Evolutionary conservation across 2,113 vertebrate species (phyloP), one percentile per base, ranked within the genome.

Genomic region (Caranx melampygus): DNA sequence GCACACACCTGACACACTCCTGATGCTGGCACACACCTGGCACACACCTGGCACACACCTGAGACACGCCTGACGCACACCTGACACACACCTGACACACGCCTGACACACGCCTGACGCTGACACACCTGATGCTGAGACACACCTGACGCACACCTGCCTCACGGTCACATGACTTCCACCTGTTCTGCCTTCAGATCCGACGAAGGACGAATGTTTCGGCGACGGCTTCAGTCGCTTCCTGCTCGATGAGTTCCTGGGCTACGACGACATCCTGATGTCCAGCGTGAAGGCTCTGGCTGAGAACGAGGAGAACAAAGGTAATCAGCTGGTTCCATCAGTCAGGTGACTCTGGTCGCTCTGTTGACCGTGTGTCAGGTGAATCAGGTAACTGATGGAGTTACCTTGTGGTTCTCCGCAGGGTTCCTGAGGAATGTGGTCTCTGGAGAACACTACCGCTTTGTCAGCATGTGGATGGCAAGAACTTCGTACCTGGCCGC

Each of bases 401-500:
- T 60, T 3, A 6, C 15, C n/a, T 7, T 12, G 35, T 79, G 77
- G 55, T 85, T 87, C 42, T 69, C 49, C 16, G 13, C 91, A 99
- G 98, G 98, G 15, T 99, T 99, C 88, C 94, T 99, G 58, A 96
- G 98, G 47, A 99, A 99, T 0, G 98, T 99, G 90, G 98, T 99
- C 0, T 98, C 98, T 0, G 98, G 98, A 3, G 98, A 99, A 90
- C 98, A 99, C 88, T 99, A 99, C 65, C 96, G 98, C 55, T 99
- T 99, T 4, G 98, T 99, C 81, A 99, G 98, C 93, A 99, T 99
- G 98, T 99, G 98, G 98, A 99, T 99, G 98, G 98, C 98, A 0
- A 95, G 98, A 55, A 98, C 97, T 0, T 99, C 98, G 0, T 99
- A 99, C 72, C 91, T 99, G 87, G 98, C 98, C 0, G 98, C 98